phyloP scores from a whole-genome alignment of 2,888 invertebrate genomes.

The Andrena chrysosceles region DNA sequence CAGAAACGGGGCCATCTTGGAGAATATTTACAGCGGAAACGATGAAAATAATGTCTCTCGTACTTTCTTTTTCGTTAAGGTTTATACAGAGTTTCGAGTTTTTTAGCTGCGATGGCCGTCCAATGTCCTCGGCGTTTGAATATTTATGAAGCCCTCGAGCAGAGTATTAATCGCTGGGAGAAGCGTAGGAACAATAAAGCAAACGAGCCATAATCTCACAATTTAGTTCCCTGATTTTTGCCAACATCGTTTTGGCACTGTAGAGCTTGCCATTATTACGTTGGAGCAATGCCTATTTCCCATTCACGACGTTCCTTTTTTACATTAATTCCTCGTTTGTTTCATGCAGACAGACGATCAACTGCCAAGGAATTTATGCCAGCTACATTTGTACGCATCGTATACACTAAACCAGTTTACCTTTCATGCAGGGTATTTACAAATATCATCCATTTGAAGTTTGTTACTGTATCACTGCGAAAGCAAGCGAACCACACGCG shows the following conservation, averaged over 20 bases:
- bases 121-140: neutral
- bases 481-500: too few relatives aligned
- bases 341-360: neutral
- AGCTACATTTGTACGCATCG: too few relatives aligned
- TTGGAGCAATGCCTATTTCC: slow-evolving; percentile 43
- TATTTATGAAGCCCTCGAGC: neutral
- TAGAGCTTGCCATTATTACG: slow-evolving; percentile 36
- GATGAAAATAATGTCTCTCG: neutral
- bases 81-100: neutral
- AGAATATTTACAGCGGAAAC: neutral
- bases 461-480: too few relatives aligned
- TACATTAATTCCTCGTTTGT: slow-evolving; percentile 24
- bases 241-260: slow-evolving; percentile 47
- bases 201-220: slow-evolving; percentile 37
- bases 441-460: too few relatives aligned
- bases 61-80: neutral
- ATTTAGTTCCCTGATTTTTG: slow-evolving; percentile 44
- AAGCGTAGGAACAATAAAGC: neutral
- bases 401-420: too few relatives aligned
- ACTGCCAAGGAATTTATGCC: too few relatives aligned
- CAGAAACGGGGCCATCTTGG: neutral
- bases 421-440: too few relatives aligned
- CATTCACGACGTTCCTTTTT: slow-evolving; percentile 24
- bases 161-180: neutral
- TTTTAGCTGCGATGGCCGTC: neutral